These are phyloP conservation scores for Drosophila nr. perissopoda DNA, from an alignment of 2,888 invertebrate genomes.

Conservation along the genomic window DNA sequence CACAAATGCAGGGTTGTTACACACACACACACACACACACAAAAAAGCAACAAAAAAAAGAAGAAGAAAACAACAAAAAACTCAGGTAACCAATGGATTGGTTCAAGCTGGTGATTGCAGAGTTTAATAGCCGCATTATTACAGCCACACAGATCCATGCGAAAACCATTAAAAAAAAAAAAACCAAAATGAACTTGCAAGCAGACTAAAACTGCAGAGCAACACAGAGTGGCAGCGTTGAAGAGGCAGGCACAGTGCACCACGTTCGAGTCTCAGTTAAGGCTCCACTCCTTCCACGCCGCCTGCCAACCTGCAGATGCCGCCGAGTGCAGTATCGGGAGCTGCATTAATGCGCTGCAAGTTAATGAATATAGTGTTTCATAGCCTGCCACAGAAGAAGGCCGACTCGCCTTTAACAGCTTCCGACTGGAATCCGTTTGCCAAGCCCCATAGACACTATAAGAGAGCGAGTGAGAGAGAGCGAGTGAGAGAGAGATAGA, in stretches of 20 bases:
- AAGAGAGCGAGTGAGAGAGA: neutral
- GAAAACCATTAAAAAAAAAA: slow-evolving; percentile 56
- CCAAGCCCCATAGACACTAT: slow-evolving; percentile 39
- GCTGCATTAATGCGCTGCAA: slow-evolving; percentile 80
- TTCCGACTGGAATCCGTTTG: slow-evolving; percentile 83
- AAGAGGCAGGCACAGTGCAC: slow-evolving; percentile 10
- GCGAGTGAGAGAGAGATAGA: neutral
- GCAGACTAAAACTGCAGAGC: slow-evolving; percentile 12
- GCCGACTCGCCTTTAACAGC: slow-evolving; percentile 80
- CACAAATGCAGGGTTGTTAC: slow-evolving; percentile 29
- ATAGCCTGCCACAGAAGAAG: slow-evolving; percentile 79
- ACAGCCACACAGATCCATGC: slow-evolving; percentile 73
- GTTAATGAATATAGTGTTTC: slow-evolving; percentile 84
- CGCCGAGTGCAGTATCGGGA: slow-evolving; percentile 30
- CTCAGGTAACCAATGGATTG: slow-evolving; percentile 79
- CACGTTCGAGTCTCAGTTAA: slow-evolving; percentile 50
- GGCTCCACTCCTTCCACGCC: slow-evolving; percentile 14
- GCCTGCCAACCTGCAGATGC: slow-evolving; percentile 3
- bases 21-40: neutral
- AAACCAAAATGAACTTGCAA: slow-evolving; percentile 41
- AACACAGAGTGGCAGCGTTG: slow-evolving; percentile 1
- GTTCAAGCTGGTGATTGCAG: slow-evolving; percentile 76
- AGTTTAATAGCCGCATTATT: slow-evolving; percentile 81
- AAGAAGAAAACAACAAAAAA: slow-evolving; percentile 11
- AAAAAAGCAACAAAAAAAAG: slow-evolving; percentile 2